A percentile compares a stretch with the other conserved stretches of the same genome.
phyloP scores from a whole-genome alignment of 2,797 vertebrate genomes.

The Squalus acanthias region DNA sequence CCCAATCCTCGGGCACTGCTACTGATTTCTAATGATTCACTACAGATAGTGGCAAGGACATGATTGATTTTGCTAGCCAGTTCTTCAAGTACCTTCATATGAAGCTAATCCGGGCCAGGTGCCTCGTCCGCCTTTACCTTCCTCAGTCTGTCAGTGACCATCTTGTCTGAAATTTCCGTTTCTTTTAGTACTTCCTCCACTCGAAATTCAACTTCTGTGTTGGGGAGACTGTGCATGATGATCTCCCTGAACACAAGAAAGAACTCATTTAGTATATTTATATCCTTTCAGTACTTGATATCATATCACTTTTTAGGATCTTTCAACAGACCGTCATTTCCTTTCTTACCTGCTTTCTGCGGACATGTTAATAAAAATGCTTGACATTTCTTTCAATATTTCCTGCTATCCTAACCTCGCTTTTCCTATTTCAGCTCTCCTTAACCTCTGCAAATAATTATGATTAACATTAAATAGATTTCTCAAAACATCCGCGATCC shows the following conservation, averaged over 20 bases:
- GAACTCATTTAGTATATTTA: neutral
- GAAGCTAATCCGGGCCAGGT: neutral
- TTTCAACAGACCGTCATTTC: neutral
- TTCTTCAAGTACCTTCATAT: neutral
- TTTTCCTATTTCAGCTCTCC: neutral
- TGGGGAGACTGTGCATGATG: neutral
- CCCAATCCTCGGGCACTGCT: neutral
- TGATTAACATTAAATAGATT: neutral
- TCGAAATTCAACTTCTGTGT: neutral
- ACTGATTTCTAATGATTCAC: neutral
- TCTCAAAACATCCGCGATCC: neutral
- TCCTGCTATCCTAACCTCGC: neutral
- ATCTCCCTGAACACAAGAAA: neutral
- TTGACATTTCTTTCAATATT: neutral
- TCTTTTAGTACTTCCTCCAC: neutral
- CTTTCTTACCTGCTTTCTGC: neutral
- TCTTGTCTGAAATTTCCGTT: neutral
- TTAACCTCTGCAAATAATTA: neutral
- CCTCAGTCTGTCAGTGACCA: neutral
- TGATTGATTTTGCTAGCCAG: neutral
- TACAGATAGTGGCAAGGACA: neutral
- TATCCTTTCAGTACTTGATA: neutral
- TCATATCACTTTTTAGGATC: neutral
- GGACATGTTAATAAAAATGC: too few relatives aligned
- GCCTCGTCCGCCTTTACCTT: neutral